phyloP scores from a whole-genome alignment of 2,888 invertebrate genomes.

The Tanytarsus gracilentus region DNA sequence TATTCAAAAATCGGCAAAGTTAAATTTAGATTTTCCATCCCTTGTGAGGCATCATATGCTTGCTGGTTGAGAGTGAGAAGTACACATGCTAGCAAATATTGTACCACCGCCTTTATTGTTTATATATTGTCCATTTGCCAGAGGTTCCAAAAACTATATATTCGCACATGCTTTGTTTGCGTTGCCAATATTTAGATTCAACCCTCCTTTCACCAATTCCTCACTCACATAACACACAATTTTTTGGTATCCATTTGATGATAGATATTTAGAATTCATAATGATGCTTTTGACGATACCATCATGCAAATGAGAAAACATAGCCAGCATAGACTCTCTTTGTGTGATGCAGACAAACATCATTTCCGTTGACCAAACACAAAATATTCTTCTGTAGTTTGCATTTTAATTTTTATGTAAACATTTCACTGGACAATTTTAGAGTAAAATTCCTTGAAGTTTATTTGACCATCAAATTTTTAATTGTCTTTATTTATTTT shows the following conservation, averaged over 20 bases:
- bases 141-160: background rate
- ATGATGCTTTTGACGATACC: constrained; percentile 7
- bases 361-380: constrained; percentile 20
- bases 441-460: too few relatives aligned
- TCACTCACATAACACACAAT: background rate
- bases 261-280: background rate
- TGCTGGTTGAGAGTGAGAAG: too few relatives aligned
- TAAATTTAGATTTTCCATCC: too few relatives aligned
- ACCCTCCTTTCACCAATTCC: background rate
- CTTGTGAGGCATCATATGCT: background rate
- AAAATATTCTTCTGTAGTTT: background rate
- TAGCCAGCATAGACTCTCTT: too few relatives aligned
- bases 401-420: too few relatives aligned
- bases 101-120: constrained; percentile 19
- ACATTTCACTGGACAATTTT: too few relatives aligned
- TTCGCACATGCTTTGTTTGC: too few relatives aligned
- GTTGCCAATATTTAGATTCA: too few relatives aligned
- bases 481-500: too few relatives aligned
- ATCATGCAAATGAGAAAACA: background rate
- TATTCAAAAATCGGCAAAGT: constrained; percentile 1
- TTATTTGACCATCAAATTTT: too few relatives aligned
- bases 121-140: constrained; percentile 26
- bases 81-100: constrained; percentile 21
- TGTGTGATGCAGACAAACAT: background rate
- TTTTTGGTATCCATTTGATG: background rate